These are phyloP conservation scores for Sphaerodactylus townsendi DNA, from an alignment of 2,113 vertebrate species.

Conservation along the genomic window DNA sequence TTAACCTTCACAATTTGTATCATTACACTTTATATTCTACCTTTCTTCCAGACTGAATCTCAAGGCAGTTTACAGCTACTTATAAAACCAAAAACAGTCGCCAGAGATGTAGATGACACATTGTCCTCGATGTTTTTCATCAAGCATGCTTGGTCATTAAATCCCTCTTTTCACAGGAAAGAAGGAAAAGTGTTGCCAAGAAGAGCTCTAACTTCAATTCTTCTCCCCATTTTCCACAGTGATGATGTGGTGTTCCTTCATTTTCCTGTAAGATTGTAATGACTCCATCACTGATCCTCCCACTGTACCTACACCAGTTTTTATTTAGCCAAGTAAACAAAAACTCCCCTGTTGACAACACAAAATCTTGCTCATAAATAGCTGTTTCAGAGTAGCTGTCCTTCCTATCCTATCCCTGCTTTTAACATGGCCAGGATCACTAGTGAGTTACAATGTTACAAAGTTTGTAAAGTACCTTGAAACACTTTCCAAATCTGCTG, in stretches of 20 bases:
- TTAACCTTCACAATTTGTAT: neutral
- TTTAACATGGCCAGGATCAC: too few relatives aligned
- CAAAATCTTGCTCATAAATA: neutral
- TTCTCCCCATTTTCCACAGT: neutral
- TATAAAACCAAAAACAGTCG: neutral
- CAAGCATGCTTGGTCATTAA: neutral
- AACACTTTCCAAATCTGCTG: neutral
- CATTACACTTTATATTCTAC: neutral
- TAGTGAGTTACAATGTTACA: too few relatives aligned
- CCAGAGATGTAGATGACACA: neutral
- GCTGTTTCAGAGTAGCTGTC: neutral
- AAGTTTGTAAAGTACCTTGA: neutral
- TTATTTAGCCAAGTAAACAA: neutral
- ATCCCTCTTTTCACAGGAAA: neutral
- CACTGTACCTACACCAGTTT: neutral
- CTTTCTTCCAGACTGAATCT: neutral
- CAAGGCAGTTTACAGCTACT: neutral
- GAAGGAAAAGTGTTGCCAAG: neutral
- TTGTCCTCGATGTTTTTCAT: neutral
- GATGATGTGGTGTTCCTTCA: too few relatives aligned
- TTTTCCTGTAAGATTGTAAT: neutral
- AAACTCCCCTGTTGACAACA: neutral
- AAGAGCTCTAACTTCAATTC: neutral
- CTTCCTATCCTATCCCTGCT: neutral
- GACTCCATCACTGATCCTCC: neutral